These are phyloP conservation scores for Drosophila acutilabella DNA, from an alignment of 2,888 invertebrate genomes.

Conservation along the genomic window DNA sequence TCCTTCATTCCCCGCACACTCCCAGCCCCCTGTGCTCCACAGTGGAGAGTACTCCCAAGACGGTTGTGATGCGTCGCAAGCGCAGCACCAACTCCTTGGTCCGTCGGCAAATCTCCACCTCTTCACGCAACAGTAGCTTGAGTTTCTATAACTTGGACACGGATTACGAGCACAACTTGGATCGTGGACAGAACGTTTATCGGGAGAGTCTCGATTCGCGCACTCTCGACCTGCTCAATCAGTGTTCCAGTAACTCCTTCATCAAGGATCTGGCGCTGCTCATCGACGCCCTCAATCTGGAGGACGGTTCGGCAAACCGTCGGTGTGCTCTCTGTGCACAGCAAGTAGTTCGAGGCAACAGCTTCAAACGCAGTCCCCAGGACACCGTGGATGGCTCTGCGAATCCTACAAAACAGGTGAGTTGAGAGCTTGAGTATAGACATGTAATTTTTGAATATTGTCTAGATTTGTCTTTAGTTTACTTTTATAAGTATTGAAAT, in stretches of 20 bases:
- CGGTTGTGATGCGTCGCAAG: conserved; percentile 76
- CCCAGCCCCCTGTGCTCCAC: conserved; percentile 34
- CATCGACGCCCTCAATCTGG: conserved; percentile 81
- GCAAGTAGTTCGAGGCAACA: conserved; percentile 50
- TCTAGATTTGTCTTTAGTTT: too few species aligned
- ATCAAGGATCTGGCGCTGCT: conserved; percentile 74
- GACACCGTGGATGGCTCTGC: conserved; percentile 64
- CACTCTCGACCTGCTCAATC: conserved; percentile 82
- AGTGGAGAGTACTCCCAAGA: conserved; percentile 55
- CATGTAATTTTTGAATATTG: too few species aligned
- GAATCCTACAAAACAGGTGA: conserved; percentile 64
- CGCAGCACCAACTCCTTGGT: conserved; percentile 56
- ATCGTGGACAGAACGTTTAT: conserved; percentile 82
- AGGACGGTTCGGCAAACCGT: conserved; percentile 72
- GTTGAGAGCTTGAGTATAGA: conserved; percentile 4
- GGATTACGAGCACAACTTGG: not conserved
- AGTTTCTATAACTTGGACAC: conserved; percentile 51
- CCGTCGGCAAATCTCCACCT: conserved; percentile 50
- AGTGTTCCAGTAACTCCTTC: conserved; percentile 82
- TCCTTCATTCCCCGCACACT: conserved; percentile 31
- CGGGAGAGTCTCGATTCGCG: conserved; percentile 84
- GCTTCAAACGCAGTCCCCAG: conserved; percentile 50
- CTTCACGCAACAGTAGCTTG: conserved; percentile 63
- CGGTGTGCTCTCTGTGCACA: conserved; percentile 47
- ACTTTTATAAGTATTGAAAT: too few species aligned